phyloP scores from a whole-genome alignment of 2,888 invertebrate genomes.

The Coenonympha arcania region DNA sequence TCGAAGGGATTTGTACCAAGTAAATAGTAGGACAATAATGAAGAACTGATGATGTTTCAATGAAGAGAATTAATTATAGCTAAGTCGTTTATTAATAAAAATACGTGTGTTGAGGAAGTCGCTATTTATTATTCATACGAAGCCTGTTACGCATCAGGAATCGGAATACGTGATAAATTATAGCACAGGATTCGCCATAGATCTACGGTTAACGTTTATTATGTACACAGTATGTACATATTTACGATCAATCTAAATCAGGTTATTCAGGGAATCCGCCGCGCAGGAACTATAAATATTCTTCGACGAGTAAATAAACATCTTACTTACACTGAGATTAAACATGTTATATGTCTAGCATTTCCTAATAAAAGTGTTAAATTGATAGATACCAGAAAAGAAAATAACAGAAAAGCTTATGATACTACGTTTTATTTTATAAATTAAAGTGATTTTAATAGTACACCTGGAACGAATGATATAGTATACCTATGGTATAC shows the following conservation, averaged over 20 bases:
- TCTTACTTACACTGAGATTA: background rate
- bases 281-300: slow-evolving; percentile 1
- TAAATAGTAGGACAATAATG: too few species aligned
- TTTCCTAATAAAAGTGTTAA: background rate
- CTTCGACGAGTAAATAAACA: background rate
- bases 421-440: too few species aligned
- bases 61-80: too few species aligned
- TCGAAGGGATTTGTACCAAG: too few species aligned
- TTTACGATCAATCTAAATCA: slow-evolving; percentile 1
- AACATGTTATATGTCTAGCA: background rate
- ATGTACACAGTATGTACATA: background rate
- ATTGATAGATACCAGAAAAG: too few species aligned
- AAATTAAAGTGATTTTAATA: too few species aligned
- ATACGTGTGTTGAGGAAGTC: too few species aligned
- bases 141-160: background rate
- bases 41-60: too few species aligned
- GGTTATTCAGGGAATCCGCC: background rate
- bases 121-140: background rate
- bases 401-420: too few species aligned
- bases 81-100: too few species aligned
- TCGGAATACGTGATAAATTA: background rate
- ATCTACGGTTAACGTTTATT: background rate
- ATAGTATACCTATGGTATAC: too few species aligned
- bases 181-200: background rate
- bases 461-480: too few species aligned